These are phyloP conservation scores for Brachionichthys hirsutus DNA, from an alignment of 2,113 vertebrate genomes.

Conservation along the genomic window DNA sequence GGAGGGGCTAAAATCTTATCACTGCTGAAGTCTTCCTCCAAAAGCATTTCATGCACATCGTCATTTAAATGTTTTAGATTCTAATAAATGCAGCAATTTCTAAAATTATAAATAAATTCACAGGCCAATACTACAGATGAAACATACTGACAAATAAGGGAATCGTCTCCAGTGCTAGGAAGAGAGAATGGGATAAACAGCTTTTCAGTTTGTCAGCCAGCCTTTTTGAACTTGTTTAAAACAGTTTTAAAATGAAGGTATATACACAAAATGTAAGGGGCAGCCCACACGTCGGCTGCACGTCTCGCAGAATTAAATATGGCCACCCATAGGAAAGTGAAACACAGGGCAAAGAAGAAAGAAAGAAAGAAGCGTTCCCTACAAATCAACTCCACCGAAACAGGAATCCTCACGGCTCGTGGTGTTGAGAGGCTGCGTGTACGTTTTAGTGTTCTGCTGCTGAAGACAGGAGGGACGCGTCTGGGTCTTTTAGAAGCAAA, in stretches of 20 bases:
- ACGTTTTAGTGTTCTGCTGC: slow-evolving; percentile 78
- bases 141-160: slow-evolving; percentile 52
- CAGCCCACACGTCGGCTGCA: slow-evolving; percentile 62
- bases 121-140: slow-evolving; percentile 60
- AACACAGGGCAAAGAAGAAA: slow-evolving; percentile 31
- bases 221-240: slow-evolving; percentile 77
- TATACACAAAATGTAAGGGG: slow-evolving; percentile 78
- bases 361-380: slow-evolving; percentile 22
- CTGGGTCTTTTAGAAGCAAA: slow-evolving; percentile 82
- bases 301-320: slow-evolving; percentile 57
- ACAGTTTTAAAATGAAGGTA: slow-evolving; percentile 84
- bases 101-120: slow-evolving; percentile 72
- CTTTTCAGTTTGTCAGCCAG: slow-evolving; percentile 65
- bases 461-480: slow-evolving; percentile 75
- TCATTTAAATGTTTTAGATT: slow-evolving; percentile 42
- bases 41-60: slow-evolving; percentile 46
- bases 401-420: slow-evolving; percentile 65
- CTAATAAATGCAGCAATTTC: slow-evolving; percentile 51
- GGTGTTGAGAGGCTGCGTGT: slow-evolving; percentile 58
- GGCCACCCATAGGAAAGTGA: slow-evolving; percentile 69
- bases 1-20: slow-evolving; percentile 41
- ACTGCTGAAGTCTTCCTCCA: slow-evolving; percentile 29
- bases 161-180: slow-evolving; percentile 71
- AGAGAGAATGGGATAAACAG: slow-evolving; percentile 24
- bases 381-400: slow-evolving; percentile 45